A percentile compares a stretch with the other conserved stretches of the same genome.
These are phyloP conservation scores for Phthorimaea operculella DNA, from an alignment of 1,140 invertebrate species.

Conservation along the genomic window DNA sequence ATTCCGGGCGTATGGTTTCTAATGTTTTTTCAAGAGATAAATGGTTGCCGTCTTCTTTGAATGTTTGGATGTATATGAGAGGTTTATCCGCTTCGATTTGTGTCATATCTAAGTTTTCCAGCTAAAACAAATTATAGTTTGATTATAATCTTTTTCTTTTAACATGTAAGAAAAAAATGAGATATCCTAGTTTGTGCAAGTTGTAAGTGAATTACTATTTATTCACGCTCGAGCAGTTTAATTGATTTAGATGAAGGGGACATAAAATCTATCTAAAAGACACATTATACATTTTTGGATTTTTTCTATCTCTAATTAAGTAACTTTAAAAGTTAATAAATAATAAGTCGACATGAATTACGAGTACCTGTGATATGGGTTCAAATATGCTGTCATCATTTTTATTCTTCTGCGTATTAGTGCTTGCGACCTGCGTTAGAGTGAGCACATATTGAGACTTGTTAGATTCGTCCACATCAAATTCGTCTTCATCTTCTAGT, in stretches of 20 bases:
- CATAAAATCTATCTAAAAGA: too few relatives aligned
- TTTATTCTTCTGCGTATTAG: slow-evolving; percentile 35
- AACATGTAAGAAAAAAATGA: slow-evolving; percentile 8
- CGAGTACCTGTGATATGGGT: slow-evolving; percentile 72
- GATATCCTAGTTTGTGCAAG: too few relatives aligned
- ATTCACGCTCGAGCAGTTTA: too few relatives aligned
- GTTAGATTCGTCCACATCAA: slow-evolving; percentile 57
- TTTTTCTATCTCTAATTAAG: too few relatives aligned
- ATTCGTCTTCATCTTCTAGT: slow-evolving; percentile 40
- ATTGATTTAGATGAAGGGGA: too few relatives aligned
- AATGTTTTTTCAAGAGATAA: slow-evolving; percentile 76
- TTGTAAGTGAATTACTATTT: not conserved
- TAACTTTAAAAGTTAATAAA: not conserved
- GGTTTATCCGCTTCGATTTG: slow-evolving; percentile 69
- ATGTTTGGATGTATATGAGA: slow-evolving; percentile 79
- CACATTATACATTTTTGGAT: too few relatives aligned
- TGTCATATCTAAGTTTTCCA: slow-evolving; percentile 75
- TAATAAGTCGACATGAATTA: not conserved
- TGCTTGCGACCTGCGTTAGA: slow-evolving; percentile 69
- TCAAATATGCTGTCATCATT: slow-evolving; percentile 70
- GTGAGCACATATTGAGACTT: slow-evolving; percentile 77
- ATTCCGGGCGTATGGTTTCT: slow-evolving; percentile 78
- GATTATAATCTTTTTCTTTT: not conserved
- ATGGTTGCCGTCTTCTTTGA: slow-evolving; percentile 78
- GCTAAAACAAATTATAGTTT: slow-evolving; percentile 44